Evolutionary conservation across 2,888 invertebrate genomes (phyloP).

Genomic region (Chaetoderma sp.): DNA sequence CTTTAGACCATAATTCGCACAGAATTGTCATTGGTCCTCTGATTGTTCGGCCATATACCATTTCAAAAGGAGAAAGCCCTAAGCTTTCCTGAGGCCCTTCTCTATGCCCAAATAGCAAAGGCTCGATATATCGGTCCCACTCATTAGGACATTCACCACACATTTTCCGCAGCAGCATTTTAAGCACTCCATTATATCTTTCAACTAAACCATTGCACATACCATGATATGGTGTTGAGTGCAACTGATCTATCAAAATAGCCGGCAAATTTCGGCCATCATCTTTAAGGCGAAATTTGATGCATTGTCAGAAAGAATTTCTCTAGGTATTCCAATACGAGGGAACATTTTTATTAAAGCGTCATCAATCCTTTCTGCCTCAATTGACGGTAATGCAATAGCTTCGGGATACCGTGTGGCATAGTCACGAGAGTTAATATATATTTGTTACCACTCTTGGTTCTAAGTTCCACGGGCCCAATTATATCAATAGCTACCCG

Average conservation of each 20-base stretch:
- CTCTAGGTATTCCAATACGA: conserved; percentile 31
- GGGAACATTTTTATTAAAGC: conserved; percentile 30
- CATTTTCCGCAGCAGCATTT: too few relatives aligned
- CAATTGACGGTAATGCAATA: conserved; percentile 22
- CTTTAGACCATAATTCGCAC: too few relatives aligned
- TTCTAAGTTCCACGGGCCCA: conserved; percentile 36
- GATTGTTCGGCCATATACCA: too few relatives aligned
- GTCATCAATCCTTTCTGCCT: conserved; percentile 34
- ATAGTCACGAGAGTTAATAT: conserved; percentile 34
- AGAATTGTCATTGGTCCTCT: too few relatives aligned
- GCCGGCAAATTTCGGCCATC: conserved; percentile 28
- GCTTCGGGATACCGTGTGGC: conserved; percentile 38
- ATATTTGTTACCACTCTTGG: conserved; percentile 32
- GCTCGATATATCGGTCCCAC: too few relatives aligned
- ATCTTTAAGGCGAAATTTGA: conserved; percentile 36
- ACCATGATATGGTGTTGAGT: conserved; percentile 32
- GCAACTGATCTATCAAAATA: conserved; percentile 23
- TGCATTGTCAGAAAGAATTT: conserved; percentile 38
- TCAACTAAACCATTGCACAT: conserved; percentile 32
- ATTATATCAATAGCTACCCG: conserved; percentile 40
- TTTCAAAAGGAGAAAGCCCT: too few relatives aligned
- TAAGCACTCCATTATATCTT: conserved; percentile 32
- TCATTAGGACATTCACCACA: too few relatives aligned
- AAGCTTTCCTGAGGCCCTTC: too few relatives aligned
- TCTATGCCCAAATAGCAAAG: too few relatives aligned